These are phyloP conservation scores for Meteorus cinctellus DNA, from an alignment of 2,888 invertebrate genomes.

Conservation along the genomic window DNA sequence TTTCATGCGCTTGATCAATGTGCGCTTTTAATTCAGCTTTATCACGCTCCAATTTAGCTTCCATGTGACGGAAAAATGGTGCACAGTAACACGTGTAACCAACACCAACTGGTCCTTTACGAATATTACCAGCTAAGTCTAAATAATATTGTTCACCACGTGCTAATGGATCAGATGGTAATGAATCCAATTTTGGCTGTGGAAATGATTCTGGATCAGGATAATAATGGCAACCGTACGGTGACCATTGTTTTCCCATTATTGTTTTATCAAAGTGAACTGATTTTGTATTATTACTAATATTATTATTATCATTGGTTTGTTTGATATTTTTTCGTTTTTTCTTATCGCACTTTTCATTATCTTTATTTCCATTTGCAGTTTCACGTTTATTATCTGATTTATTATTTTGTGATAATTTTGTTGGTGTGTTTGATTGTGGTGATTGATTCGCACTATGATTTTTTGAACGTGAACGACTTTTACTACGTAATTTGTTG, in stretches of 20 bases:
- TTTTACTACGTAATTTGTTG: constrained; percentile 66
- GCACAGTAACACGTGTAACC: constrained; percentile 95
- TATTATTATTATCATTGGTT: constrained; percentile 59
- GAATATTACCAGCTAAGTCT: constrained; percentile 94
- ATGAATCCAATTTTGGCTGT: constrained; percentile 87
- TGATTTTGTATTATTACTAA: constrained; percentile 6
- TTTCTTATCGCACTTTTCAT: constrained; percentile 68
- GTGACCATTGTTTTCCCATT: constrained; percentile 81
- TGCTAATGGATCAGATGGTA: constrained; percentile 88
- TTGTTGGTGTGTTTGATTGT: constrained; percentile 13
- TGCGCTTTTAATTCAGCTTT: constrained; percentile 86
- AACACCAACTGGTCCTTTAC: constrained; percentile 95
- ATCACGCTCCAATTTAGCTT: constrained; percentile 86
- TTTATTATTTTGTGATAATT: constrained; percentile 52
- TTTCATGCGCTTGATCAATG: constrained; percentile 86
- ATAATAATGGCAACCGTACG: constrained; percentile 93
- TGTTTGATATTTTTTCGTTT: constrained; percentile 63
- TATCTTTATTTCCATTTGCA: constrained; percentile 63
- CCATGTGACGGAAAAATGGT: constrained; percentile 91
- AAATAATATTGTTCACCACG: constrained; percentile 95
- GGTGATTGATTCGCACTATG: constrained; percentile 55
- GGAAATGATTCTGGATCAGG: constrained; percentile 91
- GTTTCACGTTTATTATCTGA: constrained; percentile 71
- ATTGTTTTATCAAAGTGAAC: constrained; percentile 75
- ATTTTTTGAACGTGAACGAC: constrained; percentile 63